These are phyloP conservation scores for Nephrocerus scutellatus DNA, from an alignment of 2,888 invertebrate species.

Conservation along the genomic window DNA sequence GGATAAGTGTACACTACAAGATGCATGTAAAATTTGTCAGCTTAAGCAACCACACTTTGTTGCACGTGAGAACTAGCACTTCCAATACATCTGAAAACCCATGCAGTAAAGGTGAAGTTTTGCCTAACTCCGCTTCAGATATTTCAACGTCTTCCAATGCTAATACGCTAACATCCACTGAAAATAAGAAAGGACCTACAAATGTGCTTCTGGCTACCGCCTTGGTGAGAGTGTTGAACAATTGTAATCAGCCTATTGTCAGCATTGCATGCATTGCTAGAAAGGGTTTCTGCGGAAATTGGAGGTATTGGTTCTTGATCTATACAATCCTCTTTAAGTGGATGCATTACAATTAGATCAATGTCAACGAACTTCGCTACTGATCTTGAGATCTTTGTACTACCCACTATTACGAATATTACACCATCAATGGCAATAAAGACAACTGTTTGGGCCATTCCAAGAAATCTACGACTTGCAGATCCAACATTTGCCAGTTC, in stretches of 20 bases:
- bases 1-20: slow-evolving; percentile 18
- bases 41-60: slow-evolving; percentile 18
- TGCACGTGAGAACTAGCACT: slow-evolving; percentile 13
- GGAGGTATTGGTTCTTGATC: slow-evolving; percentile 8
- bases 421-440: slow-evolving; percentile 12
- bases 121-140: too few species aligned
- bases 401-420: slow-evolving; percentile 11
- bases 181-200: background rate
- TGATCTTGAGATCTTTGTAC: too few species aligned
- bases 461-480: slow-evolving; percentile 14
- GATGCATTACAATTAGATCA: background rate
- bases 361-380: slow-evolving; percentile 2
- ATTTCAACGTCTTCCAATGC: background rate
- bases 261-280: too few species aligned
- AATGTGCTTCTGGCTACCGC: background rate
- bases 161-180: too few species aligned
- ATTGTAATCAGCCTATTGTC: too few species aligned
- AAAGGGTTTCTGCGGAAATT: slow-evolving; percentile 12
- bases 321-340: too few species aligned
- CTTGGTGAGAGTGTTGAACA: background rate
- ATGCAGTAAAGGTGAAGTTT: too few species aligned
- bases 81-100: background rate
- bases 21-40: slow-evolving; percentile 15
- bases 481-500: slow-evolving; percentile 15
- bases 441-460: slow-evolving; percentile 16